A percentile compares a stretch with the other conserved stretches of the same genome.
Evolutionary conservation across 2,888 invertebrate genomes (phyloP).

Genomic region (Megamerina dolium): DNA sequence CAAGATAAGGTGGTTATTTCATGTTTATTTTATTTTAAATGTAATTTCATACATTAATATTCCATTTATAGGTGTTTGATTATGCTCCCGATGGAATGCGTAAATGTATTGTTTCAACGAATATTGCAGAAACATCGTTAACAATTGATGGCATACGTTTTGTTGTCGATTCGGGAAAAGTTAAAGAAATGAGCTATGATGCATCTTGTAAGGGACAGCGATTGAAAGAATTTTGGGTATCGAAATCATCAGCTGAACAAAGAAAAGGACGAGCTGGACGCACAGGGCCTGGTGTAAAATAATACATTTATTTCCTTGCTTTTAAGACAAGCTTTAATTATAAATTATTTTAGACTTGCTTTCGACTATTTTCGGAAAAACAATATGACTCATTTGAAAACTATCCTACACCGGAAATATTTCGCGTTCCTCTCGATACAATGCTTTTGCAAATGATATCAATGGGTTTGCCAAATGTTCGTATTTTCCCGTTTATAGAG

Average conservation of each 20-base stretch:
- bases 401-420: constrained; percentile 89
- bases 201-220: constrained; percentile 83
- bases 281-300: constrained; percentile 77
- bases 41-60: not conserved
- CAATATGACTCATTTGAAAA: constrained; percentile 73
- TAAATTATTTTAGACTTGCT: constrained; percentile 58
- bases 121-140: constrained; percentile 97
- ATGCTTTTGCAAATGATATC: constrained; percentile 88
- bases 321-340: not conserved
- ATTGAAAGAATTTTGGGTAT: constrained; percentile 92
- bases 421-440: constrained; percentile 88
- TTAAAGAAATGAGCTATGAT: constrained; percentile 95
- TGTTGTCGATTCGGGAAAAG: constrained; percentile 95
- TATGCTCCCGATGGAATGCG: constrained; percentile 89
- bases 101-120: constrained; percentile 96
- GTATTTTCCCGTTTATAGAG: constrained; percentile 92
- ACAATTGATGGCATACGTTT: constrained; percentile 98
- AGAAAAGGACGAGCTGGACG: constrained; percentile 93
- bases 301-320: not conserved
- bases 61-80: constrained; percentile 65
- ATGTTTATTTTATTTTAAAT: not conserved
- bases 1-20: constrained; percentile 75
- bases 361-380: constrained; percentile 77
- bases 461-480: constrained; percentile 84
- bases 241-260: constrained; percentile 96